Evolutionary conservation across 2,888 invertebrate genomes (phyloP).

Genomic region (Ennomos quercinarius): DNA sequence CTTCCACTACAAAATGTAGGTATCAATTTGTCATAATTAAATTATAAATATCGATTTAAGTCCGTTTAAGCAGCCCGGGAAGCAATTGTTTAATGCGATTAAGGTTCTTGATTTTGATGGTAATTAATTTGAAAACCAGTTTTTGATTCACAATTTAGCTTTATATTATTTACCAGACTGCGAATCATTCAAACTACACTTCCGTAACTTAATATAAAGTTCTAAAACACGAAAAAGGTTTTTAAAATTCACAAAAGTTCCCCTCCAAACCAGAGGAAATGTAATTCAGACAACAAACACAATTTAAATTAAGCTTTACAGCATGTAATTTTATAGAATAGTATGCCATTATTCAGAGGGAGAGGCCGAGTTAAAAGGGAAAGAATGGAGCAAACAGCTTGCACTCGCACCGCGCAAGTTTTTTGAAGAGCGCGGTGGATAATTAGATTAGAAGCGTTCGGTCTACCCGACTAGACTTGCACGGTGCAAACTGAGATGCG

Average conservation of each 20-base stretch:
- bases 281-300: constrained; percentile 41
- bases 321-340: constrained; percentile 46
- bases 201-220: constrained; percentile 24
- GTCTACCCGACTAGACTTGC: constrained; percentile 16
- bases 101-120: background rate
- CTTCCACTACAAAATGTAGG: constrained; percentile 49
- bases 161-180: no score
- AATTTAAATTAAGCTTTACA: constrained; percentile 42
- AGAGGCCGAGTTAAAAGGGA: constrained; percentile 50
- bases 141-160: no score
- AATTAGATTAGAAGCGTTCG: constrained; percentile 75
- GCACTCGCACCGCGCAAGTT: constrained; percentile 63
- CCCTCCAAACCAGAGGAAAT: constrained; percentile 26
- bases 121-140: no score
- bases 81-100: constrained; percentile 3
- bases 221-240: constrained; percentile 23
- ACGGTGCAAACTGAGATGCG: constrained; percentile 47
- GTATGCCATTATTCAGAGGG: constrained; percentile 55
- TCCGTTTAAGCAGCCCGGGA: background rate
- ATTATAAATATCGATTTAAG: constrained; percentile 55
- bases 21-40: constrained; percentile 55
- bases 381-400: constrained; percentile 65
- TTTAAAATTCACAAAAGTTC: constrained; percentile 20
- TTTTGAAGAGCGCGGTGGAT: constrained; percentile 69
- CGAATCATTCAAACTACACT: constrained; percentile 11